phyloP scores from a whole-genome alignment of 2,888 invertebrate genomes.

The Therioaphis trifolii region DNA sequence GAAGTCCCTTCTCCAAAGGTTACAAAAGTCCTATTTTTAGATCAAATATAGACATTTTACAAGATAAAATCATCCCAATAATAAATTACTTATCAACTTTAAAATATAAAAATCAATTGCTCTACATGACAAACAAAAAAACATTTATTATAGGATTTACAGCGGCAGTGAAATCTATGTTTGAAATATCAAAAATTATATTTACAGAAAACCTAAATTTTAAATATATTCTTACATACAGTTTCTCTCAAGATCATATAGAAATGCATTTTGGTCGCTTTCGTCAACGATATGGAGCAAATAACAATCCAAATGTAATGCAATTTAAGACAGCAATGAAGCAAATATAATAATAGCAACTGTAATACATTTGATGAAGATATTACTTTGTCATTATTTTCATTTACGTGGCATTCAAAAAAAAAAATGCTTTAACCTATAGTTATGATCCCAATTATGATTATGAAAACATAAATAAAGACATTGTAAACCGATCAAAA shows the following conservation, averaged over 20 bases:
- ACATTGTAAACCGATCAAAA: too few species aligned
- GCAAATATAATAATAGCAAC: too few species aligned
- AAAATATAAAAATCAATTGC: conserved; percentile 2
- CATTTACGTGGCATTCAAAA: too few species aligned
- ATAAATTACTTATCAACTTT: conserved; percentile 7
- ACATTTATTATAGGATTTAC: conserved; percentile 18
- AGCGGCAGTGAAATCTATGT: conserved; percentile 1
- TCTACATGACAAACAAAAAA: conserved; percentile 15
- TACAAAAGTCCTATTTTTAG: conserved; percentile 11
- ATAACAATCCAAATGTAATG: too few species aligned
- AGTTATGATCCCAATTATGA: too few species aligned
- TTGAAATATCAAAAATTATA: conserved; percentile 16
- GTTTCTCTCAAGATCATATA: neutral
- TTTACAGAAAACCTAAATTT: conserved; percentile 23
- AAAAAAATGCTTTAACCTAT: too few species aligned
- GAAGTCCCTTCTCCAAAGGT: neutral
- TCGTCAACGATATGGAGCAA: too few species aligned
- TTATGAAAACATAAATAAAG: too few species aligned
- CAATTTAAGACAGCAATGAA: too few species aligned
- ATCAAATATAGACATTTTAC: conserved; percentile 16
- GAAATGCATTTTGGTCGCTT: too few species aligned
- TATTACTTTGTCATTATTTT: too few species aligned
- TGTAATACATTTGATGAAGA: too few species aligned
- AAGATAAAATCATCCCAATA: conserved; percentile 16
- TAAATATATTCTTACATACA: conserved; percentile 13